These are phyloP conservation scores for Zingel zingel DNA, from an alignment of 2,113 vertebrate genomes.

Conservation along the genomic window DNA sequence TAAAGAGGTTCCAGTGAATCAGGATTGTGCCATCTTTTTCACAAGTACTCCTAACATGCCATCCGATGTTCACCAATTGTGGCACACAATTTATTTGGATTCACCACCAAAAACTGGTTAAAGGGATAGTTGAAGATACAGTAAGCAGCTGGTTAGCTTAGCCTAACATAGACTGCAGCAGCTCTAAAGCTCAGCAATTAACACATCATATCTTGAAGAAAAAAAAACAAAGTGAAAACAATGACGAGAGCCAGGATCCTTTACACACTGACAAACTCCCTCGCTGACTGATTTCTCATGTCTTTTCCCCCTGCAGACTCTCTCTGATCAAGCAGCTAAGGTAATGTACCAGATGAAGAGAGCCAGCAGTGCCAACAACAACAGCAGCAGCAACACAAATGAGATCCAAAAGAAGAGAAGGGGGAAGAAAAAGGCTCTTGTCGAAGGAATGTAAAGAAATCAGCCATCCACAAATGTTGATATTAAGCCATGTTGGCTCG, in stretches of 20 bases:
- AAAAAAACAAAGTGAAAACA: background rate
- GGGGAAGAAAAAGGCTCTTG: slow-evolving; percentile 2
- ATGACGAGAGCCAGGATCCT: background rate
- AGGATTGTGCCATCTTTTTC: too few relatives aligned
- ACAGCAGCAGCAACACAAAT: background rate
- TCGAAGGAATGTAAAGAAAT: slow-evolving; percentile 19
- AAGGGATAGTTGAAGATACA: too few relatives aligned
- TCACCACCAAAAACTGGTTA: too few relatives aligned
- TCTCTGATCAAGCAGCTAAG: slow-evolving; percentile 84
- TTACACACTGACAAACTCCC: too few relatives aligned
- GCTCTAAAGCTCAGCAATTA: background rate
- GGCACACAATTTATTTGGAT: too few relatives aligned
- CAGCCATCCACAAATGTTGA: background rate
- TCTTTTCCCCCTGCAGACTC: slow-evolving; percentile 42
- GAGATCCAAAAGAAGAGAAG: background rate
- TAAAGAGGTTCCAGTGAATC: background rate
- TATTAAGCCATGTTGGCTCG: slow-evolving; percentile 7
- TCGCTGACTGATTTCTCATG: too few relatives aligned
- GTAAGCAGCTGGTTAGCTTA: too few relatives aligned
- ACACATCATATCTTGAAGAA: background rate
- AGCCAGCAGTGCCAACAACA: slow-evolving; percentile 66
- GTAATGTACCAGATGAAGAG: slow-evolving; percentile 85
- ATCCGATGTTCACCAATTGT: too few relatives aligned
- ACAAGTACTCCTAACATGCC: too few relatives aligned
- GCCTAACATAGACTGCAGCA: too few relatives aligned